Evolutionary conservation across 2,888 invertebrate genomes (phyloP), one percentile per base, ranked within the genome.

Genomic region (Zygothrica quintamaculata): DNA sequence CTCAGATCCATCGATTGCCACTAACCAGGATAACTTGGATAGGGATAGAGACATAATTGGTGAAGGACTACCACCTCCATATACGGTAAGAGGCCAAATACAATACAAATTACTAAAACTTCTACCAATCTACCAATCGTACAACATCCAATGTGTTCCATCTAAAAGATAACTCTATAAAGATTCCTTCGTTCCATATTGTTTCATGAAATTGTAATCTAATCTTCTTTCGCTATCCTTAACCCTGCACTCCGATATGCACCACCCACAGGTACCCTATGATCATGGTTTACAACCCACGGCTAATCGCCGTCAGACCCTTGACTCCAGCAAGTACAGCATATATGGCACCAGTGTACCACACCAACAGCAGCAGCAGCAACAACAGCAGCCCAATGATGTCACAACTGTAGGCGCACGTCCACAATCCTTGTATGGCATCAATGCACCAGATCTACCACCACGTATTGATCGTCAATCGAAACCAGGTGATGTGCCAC

Each of bases 1-100:
- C 65, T 98, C 97, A 44, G 98, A 98, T 92, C 98, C 98, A 43
- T 98, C 97, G 89, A 96, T 98, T 88, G 96, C 96, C 57, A 97
- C 97, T 71, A 97, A 98, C 75, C 96, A 96, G 89, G 97, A 97
- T 89, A 96, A 96, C 89, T 92, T 93, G 93, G 94, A 94, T 88
- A 92, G 93, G 76, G 94, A 94, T 87, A 92, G 93, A 76, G 93
- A 93, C 77, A 93, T 93, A 84, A 92, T 93, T 92, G 91, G 90
- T 90, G 91, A 91, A 87, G 93, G 92, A 89, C 92, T 94, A 77
- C 96, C 98, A 68, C 97, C 97, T 61, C 97, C 97, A 74, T 97
- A 98, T 90, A 95, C 96, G 92, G 95, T 95, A 93, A 92, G 93
- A 93, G 91, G 92, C 76, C 70, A 51, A 66, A 40, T 90, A 91